Conservation (phyloP, 35 echinoderm and acorn worm species). For the Acanthaster planci region DNA sequence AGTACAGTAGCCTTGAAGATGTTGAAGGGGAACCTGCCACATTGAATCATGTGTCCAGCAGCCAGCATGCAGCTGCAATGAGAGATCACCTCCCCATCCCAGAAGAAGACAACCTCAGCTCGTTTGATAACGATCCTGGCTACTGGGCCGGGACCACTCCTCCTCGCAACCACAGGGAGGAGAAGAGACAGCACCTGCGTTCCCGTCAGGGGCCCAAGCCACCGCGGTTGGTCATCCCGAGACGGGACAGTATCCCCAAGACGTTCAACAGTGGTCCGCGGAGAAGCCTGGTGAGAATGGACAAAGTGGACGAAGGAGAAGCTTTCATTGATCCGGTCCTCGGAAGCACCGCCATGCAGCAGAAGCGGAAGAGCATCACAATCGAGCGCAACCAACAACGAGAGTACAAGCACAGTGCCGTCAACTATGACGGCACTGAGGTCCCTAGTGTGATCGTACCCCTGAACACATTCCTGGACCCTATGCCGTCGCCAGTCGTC, state of each 20-base stretch:
- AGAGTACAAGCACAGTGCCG: conserved; percentile 53
- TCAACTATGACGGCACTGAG: conserved; percentile 10
- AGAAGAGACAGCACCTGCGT: conserved; percentile 23
- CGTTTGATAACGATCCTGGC: not conserved
- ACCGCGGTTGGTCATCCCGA: conserved; percentile 29
- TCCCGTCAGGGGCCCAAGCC: conserved; percentile 36
- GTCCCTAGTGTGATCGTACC: not conserved
- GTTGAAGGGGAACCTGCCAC: not conserved
- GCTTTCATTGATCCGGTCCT: not conserved
- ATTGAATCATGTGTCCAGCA: not conserved
- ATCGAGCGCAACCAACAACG: conserved; percentile 44
- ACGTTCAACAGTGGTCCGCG: not conserved
- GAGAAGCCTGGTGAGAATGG: conserved; percentile 29
- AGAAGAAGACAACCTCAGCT: conserved; percentile 5
- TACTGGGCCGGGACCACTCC: conserved; percentile 36
- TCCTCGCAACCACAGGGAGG: conserved; percentile 56
- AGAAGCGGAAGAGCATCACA: conserved; percentile 46
- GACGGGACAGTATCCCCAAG: not conserved
- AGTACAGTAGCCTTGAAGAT: no score
- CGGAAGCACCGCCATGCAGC: conserved; percentile 45
- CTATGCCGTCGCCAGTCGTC: conserved; percentile 51
- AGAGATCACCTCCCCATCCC: not conserved
- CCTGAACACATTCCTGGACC: conserved; percentile 38
- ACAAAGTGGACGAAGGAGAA: conserved; percentile 17
- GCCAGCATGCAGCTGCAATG: not conserved